Base-by-base conservation (phyloP, 2,888 invertebrate genomes). In the Acronicta aceris region DNA sequence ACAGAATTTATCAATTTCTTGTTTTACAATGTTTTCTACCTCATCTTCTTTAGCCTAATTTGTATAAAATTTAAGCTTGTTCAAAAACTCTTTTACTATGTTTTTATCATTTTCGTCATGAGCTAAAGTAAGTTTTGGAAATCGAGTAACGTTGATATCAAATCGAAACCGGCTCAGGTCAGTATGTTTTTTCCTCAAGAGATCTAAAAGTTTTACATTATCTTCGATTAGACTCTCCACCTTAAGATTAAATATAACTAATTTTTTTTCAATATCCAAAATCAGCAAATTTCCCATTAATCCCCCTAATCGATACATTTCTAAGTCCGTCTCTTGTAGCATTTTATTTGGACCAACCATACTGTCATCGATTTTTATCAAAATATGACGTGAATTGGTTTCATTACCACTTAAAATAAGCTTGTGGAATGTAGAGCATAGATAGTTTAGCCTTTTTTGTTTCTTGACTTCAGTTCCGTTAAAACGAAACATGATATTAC, bases 21-120 rank as follows among this genome's bases (percentile, higher is more conserved):
- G 43, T 56, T 65, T 73, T 6, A 69, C 36, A 42, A 73, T 46
- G 4, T 30, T 47, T 68, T 75, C 71, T 15, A 77, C 59, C 1
- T 64, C 61, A 15, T 71, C 63, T 62, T 77, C 71, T 30, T 52
- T 62, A 0, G 65, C 67, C 66, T 77, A 75, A 58, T 73, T 68
- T 21, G 75, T 71, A 45, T 63, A 71, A 58, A 77, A 65, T 27
- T 43, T 53, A n/a, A 75, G 52, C 5, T 66, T 52, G 13, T 9
- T 13, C 10, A 65, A 33, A 56, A 62, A 63, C 1, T 46, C 17
- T 17, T 8, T 50, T 7, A 65, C 50, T n/a, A 62, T 10, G 17
- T 46, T 27, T 10, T 10, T 12, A 30, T 68, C 68, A 1, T 43
- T 9, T 6, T 52, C 27, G 0, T 46, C 27, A 10, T 46, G 10